Percentiles rank a stretch among this genome's conserved stretches.
Conservation (phyloP, 2,888 invertebrate genomes). For the Hololepta plana region DNA sequence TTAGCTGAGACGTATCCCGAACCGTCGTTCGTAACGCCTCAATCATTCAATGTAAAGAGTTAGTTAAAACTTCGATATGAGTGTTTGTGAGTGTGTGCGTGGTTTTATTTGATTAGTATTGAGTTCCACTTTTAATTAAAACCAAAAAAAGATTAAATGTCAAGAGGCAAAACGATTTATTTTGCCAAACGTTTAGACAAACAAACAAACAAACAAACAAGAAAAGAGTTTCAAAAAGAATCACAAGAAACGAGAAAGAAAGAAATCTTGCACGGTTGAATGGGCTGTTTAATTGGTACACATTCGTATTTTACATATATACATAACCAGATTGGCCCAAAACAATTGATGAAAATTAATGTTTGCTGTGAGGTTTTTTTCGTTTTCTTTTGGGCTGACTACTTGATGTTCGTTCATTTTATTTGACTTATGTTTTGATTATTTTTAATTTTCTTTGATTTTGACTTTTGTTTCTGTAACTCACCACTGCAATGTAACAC, state of each 20-base stretch:
- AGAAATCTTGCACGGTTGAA: conserved; percentile 12
- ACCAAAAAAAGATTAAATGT: conserved; percentile 1
- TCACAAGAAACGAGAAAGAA: too few relatives aligned
- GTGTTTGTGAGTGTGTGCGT: conserved; percentile 29
- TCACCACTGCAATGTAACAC: conserved; percentile 31
- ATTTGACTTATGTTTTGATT: conserved; percentile 9
- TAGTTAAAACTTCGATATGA: conserved; percentile 26
- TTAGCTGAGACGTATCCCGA: conserved; percentile 25
- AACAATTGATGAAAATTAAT: too few relatives aligned
- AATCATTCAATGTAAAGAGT: conserved; percentile 26
- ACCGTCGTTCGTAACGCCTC: conserved; percentile 23
- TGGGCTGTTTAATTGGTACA: too few relatives aligned
- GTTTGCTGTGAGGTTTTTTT: conserved; percentile 30
- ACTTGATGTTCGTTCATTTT: conserved; percentile 26
- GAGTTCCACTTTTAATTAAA: conserved; percentile 20
- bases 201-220: too few relatives aligned
- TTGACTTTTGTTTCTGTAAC: conserved; percentile 20
- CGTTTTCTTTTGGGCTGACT: conserved; percentile 26
- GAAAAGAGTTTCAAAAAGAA: too few relatives aligned
- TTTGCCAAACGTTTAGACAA: too few relatives aligned
- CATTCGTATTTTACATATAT: too few relatives aligned
- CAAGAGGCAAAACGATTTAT: too few relatives aligned
- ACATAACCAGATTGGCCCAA: too few relatives aligned
- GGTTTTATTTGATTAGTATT: conserved; percentile 25
- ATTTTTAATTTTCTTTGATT: conserved; percentile 9